A percentile compares a stretch with the other conserved stretches of the same genome.
phyloP scores from a whole-genome alignment of 1,140 invertebrate genomes.

The Drosophila suzukii region DNA sequence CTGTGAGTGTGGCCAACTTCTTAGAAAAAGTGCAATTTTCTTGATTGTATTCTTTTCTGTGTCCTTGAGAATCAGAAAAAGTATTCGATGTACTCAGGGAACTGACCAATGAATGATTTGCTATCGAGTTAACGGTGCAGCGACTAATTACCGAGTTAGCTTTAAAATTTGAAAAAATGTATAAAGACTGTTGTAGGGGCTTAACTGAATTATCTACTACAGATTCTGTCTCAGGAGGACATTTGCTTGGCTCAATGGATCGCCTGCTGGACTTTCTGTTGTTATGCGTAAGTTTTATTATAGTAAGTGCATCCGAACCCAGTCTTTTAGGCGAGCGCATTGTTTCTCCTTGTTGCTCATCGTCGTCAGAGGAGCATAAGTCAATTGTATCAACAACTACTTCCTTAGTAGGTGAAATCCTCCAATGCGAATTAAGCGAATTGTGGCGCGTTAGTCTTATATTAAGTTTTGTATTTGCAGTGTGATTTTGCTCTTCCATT shows the following conservation, averaged over 20 bases:
- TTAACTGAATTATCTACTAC: conserved; percentile 53
- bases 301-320: conserved; percentile 34
- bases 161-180: conserved; percentile 81
- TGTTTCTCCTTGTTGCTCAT: conserved; percentile 70
- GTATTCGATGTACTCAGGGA: conserved; percentile 43
- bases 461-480: conserved; percentile 69
- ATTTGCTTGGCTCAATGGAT: conserved; percentile 13
- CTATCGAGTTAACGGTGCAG: conserved; percentile 46
- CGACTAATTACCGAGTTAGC: conserved; percentile 67
- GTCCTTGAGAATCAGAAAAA: conserved; percentile 47
- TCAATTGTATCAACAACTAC: conserved; percentile 85
- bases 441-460: conserved; percentile 80
- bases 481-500: conserved; percentile 79
- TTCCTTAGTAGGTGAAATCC: conserved; percentile 75
- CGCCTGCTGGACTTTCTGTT: conserved; percentile 27
- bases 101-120: conserved; percentile 49
- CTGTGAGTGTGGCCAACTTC: conserved; percentile 54
- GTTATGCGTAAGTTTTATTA: conserved; percentile 50
- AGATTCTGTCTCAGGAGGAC: conserved; percentile 25
- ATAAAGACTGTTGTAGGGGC: conserved; percentile 76
- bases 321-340: conserved; percentile 23
- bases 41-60: conserved; percentile 67
- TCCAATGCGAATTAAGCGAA: conserved; percentile 75
- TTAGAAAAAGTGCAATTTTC: conserved; percentile 73
- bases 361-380: conserved; percentile 86